These are phyloP conservation scores for Pristionchus arcanus DNA, from an alignment of 2,888 invertebrate genomes.

Conservation along the genomic window DNA sequence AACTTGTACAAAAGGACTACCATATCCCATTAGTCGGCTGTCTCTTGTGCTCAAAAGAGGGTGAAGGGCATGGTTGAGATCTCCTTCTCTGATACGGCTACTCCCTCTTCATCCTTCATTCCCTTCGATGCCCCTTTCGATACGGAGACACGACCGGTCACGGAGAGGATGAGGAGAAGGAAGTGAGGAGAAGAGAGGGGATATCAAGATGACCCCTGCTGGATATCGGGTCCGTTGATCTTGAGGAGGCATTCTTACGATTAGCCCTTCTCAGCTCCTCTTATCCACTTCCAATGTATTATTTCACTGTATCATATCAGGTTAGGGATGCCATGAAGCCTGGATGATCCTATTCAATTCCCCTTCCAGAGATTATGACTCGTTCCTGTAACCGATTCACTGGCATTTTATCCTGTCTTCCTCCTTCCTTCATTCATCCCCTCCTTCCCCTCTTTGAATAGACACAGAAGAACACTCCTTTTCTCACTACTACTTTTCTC, in stretches of 20 bases:
- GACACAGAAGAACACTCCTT: conserved; percentile 42
- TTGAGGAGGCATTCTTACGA: not conserved
- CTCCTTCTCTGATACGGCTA: not conserved
- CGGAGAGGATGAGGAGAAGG: not conserved
- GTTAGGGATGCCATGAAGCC: not conserved
- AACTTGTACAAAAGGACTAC: not conserved
- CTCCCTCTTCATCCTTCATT: not conserved
- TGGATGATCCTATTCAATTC: not conserved
- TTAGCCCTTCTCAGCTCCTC: not conserved
- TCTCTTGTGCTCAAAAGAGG: not conserved
- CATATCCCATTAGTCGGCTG: not conserved
- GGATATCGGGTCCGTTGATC: not conserved
- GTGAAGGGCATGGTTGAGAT: conserved; percentile 29
- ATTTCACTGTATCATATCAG: not conserved
- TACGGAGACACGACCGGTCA: conserved; percentile 7
- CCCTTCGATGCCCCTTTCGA: not conserved
- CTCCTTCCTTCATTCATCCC: not conserved
- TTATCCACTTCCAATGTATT: not conserved
- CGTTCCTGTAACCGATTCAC: not conserved
- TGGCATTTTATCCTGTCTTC: conserved; percentile 2
- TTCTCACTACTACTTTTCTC: conserved; percentile 38
- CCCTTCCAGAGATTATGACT: not conserved
- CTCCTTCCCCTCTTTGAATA: conserved; percentile 13
- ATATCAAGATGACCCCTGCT: conserved; percentile 38
- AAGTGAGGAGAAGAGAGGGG: not conserved